Evolutionary conservation across 2,113 vertebrate genomes (phyloP).

Genomic region (Syngnathus scovelli): DNA sequence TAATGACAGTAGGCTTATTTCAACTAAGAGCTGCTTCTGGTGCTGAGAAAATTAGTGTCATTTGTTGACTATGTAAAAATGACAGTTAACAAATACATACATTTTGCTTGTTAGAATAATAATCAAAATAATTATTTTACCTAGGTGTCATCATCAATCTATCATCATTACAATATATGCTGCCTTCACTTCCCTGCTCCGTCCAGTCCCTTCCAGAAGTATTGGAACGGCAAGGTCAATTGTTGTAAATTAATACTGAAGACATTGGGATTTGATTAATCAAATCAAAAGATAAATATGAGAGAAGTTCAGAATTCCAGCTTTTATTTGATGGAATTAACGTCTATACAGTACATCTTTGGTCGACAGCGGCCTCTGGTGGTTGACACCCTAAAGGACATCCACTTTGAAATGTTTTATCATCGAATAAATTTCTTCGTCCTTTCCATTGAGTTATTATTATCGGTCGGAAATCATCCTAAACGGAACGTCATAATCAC

Average conservation of each 20-base stretch:
- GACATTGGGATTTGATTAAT: too few relatives aligned
- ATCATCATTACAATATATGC: neutral
- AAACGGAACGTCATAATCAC: too few relatives aligned
- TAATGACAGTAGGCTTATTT: neutral
- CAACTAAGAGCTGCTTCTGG: neutral
- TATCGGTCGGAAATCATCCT: too few relatives aligned
- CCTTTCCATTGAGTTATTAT: neutral
- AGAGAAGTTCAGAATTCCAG: neutral
- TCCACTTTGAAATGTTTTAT: neutral
- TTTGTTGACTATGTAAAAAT: neutral
- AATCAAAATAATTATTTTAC: neutral
- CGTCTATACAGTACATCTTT: neutral
- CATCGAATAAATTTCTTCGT: neutral
- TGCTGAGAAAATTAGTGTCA: neutral
- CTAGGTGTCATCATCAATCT: neutral
- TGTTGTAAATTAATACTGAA: neutral
- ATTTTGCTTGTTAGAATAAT: neutral
- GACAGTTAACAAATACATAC: neutral
- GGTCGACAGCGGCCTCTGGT: constrained; percentile 26
- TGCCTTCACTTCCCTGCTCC: too few relatives aligned
- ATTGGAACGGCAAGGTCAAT: too few relatives aligned
- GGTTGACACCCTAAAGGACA: neutral
- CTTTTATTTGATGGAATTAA: neutral
- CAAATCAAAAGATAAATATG: neutral
- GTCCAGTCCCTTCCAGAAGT: too few relatives aligned